Percentiles rank a stretch among this genome's conserved stretches.
Conservation (phyloP, 2,888 invertebrate genomes). For the Drosophila falleni region DNA sequence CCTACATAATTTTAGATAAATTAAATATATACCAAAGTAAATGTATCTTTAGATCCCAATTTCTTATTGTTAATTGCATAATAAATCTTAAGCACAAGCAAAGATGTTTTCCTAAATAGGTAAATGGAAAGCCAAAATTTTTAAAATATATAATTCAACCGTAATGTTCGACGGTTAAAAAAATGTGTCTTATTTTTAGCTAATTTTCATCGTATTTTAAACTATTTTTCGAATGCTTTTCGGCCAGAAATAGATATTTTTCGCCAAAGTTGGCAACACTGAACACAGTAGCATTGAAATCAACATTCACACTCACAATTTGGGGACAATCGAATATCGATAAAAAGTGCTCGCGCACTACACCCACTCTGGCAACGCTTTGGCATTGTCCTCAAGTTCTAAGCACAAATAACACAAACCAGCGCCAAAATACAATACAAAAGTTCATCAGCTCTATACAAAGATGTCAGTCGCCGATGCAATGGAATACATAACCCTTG, state of each 20-base stretch:
- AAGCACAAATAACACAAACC: constrained; percentile 11
- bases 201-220: no score
- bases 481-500: constrained; percentile 80
- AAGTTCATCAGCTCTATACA: not conserved
- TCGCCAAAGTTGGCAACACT: no score
- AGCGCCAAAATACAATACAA: constrained; percentile 20
- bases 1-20: not conserved
- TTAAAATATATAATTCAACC: not conserved
- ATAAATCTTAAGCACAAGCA: not conserved
- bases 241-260: no score
- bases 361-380: constrained; percentile 35
- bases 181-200: no score
- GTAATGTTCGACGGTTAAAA: no score
- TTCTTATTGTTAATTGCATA: not conserved
- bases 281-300: constrained; percentile 13
- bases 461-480: constrained; percentile 79
- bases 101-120: no score
- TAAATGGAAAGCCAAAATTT: no score
- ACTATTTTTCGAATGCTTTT: no score
- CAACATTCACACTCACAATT: constrained; percentile 8
- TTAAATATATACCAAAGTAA: not conserved
- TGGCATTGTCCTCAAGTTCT: not conserved
- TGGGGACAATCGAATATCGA: constrained; percentile 29
- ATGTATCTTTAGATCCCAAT: not conserved
- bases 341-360: constrained; percentile 12